Evolutionary conservation across 1,140 invertebrate genomes (phyloP).

Genomic region (Psilanteris sp.): DNA sequence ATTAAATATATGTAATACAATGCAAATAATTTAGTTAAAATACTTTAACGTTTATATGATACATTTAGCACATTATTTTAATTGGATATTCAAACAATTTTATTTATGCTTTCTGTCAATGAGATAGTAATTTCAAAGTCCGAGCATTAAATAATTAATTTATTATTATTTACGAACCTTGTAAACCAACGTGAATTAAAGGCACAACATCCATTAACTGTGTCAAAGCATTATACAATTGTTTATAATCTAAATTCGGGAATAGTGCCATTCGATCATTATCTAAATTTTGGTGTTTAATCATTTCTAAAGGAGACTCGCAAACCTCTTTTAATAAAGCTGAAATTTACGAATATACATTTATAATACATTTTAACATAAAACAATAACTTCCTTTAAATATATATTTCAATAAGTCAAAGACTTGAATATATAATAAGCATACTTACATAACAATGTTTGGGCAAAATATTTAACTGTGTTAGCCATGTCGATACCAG

Average conservation of each 20-base stretch:
- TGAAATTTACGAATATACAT: slow-evolving; percentile 68
- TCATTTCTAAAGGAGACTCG: slow-evolving; percentile 92
- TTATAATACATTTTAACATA: too few species aligned
- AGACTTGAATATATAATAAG: too few species aligned
- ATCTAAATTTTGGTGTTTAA: slow-evolving; percentile 92
- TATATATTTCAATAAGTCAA: too few species aligned
- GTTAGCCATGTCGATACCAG: slow-evolving; percentile 96
- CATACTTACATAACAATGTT: slow-evolving; percentile 93
- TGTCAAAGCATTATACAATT: slow-evolving; percentile 92
- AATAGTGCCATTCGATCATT: slow-evolving; percentile 91
- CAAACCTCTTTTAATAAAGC: slow-evolving; percentile 97
- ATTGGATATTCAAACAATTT: too few species aligned
- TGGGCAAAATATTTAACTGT: slow-evolving; percentile 99
- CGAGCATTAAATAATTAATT: too few species aligned
- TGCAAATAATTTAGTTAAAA: too few species aligned
- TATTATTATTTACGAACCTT: slow-evolving; percentile 81
- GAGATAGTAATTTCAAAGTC: too few species aligned
- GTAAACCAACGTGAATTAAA: slow-evolving; percentile 89
- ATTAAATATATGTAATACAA: too few species aligned
- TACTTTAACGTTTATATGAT: too few species aligned
- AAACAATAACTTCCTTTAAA: too few species aligned
- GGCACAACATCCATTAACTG: slow-evolving; percentile 90
- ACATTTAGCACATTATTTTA: too few species aligned
- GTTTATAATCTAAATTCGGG: slow-evolving; percentile 97
- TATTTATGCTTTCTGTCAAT: too few species aligned